These are phyloP conservation scores for Actinia equina DNA, from an alignment of 64 coral and sea anemone species.

Conservation along the genomic window DNA sequence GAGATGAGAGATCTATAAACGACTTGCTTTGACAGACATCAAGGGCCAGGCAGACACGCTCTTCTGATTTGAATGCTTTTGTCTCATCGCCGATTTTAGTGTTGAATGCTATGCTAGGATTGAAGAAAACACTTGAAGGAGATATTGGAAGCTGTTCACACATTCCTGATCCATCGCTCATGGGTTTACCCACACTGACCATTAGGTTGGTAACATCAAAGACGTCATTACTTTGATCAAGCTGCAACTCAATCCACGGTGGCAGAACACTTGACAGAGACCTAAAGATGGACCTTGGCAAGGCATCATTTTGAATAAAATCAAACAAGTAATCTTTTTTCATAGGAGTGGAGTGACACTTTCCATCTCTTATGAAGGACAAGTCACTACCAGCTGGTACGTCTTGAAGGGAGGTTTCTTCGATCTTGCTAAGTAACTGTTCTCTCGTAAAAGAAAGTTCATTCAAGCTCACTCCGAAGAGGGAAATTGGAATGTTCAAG, in stretches of 20 bases:
- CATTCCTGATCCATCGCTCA: neutral
- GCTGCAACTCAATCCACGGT: conserved; percentile 15
- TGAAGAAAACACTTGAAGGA: neutral
- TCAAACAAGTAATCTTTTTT: conserved; percentile 15
- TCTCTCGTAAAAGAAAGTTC: neutral
- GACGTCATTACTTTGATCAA: neutral
- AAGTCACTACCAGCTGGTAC: neutral
- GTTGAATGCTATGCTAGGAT: conserved; percentile 18
- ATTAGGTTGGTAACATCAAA: conserved; percentile 26
- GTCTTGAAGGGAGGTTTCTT: neutral
- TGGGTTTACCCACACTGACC: conserved; percentile 5
- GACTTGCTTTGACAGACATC: conserved; percentile 12
- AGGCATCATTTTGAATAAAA: conserved; percentile 33
- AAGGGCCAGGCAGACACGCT: conserved; percentile 28
- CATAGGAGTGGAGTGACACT: neutral
- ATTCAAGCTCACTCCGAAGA: neutral
- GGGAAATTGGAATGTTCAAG: conserved; percentile 24
- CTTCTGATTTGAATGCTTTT: neutral
- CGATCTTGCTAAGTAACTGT: neutral
- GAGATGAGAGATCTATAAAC: conserved; percentile 8
- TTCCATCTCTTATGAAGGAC: conserved; percentile 8
- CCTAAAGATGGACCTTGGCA: conserved; percentile 13
- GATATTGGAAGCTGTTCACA: conserved; percentile 6
- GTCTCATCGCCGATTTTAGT: neutral
- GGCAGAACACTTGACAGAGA: conserved; percentile 20